These are phyloP conservation scores for Rhodophaea formosa DNA, from an alignment of 2,888 invertebrate species.

Conservation along the genomic window DNA sequence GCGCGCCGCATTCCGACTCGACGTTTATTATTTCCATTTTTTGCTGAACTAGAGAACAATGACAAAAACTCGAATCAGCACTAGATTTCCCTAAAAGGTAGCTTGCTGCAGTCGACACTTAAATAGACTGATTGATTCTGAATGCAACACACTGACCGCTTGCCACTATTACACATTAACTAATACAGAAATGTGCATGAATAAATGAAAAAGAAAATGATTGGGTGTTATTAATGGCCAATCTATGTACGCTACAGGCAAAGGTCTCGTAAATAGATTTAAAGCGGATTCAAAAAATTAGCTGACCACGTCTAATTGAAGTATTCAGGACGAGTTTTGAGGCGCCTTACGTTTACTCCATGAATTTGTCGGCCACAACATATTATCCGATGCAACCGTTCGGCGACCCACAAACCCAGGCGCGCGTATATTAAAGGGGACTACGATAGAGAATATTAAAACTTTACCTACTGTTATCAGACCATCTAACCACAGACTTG, in stretches of 20 bases:
- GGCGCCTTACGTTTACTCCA: slow-evolving; percentile 45
- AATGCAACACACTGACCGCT: too few species aligned
- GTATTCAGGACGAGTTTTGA: slow-evolving; percentile 47
- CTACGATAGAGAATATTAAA: slow-evolving; percentile 58
- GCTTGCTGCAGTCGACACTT: background rate
- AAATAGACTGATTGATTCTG: background rate
- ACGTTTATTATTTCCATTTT: slow-evolving; percentile 38
- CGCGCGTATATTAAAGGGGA: slow-evolving; percentile 42
- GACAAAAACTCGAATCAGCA: slow-evolving; percentile 16
- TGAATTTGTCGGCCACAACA: slow-evolving; percentile 54
- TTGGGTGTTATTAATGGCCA: background rate
- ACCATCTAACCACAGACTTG: slow-evolving; percentile 22
- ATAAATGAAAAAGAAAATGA: background rate
- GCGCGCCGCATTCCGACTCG: slow-evolving; percentile 49
- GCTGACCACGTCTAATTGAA: slow-evolving; percentile 31
- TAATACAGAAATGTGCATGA: too few species aligned
- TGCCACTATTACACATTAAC: too few species aligned
- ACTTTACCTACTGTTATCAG: slow-evolving; percentile 24
- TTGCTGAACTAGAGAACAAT: slow-evolving; percentile 28
- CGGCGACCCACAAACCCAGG: slow-evolving; percentile 65
- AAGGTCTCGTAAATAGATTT: background rate
- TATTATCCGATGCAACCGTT: slow-evolving; percentile 62
- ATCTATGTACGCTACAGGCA: background rate
- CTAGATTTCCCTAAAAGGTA: background rate
- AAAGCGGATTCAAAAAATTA: background rate